phyloP scores from a whole-genome alignment of 2,113 vertebrate species.

The Urocolius indicus region DNA sequence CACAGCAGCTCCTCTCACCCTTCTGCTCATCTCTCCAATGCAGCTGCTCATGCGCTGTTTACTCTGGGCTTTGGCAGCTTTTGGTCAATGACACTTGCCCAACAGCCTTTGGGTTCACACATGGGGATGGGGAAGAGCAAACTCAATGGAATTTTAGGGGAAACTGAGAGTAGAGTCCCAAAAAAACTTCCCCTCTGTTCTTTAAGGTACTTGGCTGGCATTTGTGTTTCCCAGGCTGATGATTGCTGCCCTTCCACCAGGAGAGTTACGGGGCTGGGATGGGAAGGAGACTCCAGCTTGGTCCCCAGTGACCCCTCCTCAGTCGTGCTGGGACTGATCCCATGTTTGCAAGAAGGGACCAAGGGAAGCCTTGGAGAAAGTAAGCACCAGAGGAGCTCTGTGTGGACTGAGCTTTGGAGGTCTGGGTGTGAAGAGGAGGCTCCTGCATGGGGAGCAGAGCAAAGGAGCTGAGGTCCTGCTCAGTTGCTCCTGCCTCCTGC shows the following conservation, averaged over 20 bases:
- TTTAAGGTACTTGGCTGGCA: background rate
- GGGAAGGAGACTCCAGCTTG: background rate
- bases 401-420: background rate
- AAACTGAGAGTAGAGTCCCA: background rate
- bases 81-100: background rate
- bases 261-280: background rate
- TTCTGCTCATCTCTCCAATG: background rate
- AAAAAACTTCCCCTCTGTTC: background rate
- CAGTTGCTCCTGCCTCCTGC: background rate
- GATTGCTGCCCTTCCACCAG: background rate
- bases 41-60: fast-evolving
- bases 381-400: background rate
- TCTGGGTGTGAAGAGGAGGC: background rate
- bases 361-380: background rate
- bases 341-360: background rate
- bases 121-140: fast-evolving
- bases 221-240: background rate
- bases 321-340: background rate
- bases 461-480: background rate
- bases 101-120: background rate
- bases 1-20: background rate
- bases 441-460: background rate
- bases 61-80: background rate
- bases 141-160: background rate
- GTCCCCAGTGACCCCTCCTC: background rate